Base-by-base conservation (phyloP, 2,888 invertebrate species). In the Anthophora plumipes region DNA sequence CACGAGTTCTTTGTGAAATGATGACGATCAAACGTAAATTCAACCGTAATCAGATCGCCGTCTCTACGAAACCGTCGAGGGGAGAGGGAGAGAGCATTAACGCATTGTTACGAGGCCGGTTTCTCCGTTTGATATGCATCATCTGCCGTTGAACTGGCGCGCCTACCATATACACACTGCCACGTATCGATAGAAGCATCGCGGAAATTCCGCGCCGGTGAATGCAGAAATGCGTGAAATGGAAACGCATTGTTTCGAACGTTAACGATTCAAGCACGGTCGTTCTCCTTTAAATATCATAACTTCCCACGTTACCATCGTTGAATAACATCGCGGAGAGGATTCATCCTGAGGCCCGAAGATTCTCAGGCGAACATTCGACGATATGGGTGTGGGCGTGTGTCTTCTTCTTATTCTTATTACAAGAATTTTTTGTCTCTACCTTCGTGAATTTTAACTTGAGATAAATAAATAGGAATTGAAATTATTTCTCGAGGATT, bases 151-250 rank as follows among this genome's bases (percentile, higher is more conserved):
- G 1, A 31, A 31, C 37, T 20, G 0, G 37, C 14, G 12, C 41
- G 61, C 67, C 57, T 52, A 39, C 1, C 2, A 31, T 4, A 3
- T 31, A 31, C 31, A n/a, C 31, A 31, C n/a, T 31, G 31, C 31
- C 2, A 1, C 46, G 48, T 71, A 54, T 55, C 71, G 76, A 72
- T 81, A 50, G 43, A 11, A 25, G 54, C 61, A 85, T 85, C 79
- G 66, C 60, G 72, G 55, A 70, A 85, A 84, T 79, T 78, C 76
- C 74, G 41, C 64, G 37, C 9, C 39, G 31, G 74, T 71, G 46
- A 67, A 81, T 25, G 81, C 67, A 82, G 71, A 79, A 85, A 67
- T 50, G 61, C 73, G 66, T 78, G 75, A 86, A 83, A 77, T 85
- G 75, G 69, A 73, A 81, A 79, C 72, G 81, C 72, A 85, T 85